Conservation (phyloP, 1,140 invertebrate species). For the Megathymus violae region DNA sequence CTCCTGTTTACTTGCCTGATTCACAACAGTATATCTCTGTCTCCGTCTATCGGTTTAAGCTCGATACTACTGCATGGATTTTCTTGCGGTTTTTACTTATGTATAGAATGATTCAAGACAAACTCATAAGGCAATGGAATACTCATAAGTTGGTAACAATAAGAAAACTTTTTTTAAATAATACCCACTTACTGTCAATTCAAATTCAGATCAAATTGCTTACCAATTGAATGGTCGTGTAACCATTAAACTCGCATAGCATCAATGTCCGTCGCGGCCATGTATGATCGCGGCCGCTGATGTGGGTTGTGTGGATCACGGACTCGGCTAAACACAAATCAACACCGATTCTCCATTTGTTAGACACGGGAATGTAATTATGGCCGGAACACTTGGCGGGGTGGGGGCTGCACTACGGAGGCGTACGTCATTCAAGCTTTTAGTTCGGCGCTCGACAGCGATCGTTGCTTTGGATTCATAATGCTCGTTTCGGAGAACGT, state of each 20-base stretch:
- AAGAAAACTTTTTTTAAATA: too few species aligned
- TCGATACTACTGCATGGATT: too few species aligned
- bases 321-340: slow-evolving; percentile 79
- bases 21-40: too few species aligned
- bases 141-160: too few species aligned
- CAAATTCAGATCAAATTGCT: too few species aligned
- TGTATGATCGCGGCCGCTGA: slow-evolving; percentile 35
- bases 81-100: too few species aligned
- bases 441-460: slow-evolving; percentile 72
- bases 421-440: slow-evolving; percentile 77
- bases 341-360: slow-evolving; percentile 84
- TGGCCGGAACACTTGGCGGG: slow-evolving; percentile 77
- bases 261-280: slow-evolving; percentile 4
- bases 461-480: slow-evolving; percentile 70
- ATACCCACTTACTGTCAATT: too few species aligned
- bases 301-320: slow-evolving; percentile 58
- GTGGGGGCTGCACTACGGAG: slow-evolving; percentile 52
- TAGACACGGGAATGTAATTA: slow-evolving; percentile 84
- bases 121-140: too few species aligned
- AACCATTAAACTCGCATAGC: background rate
- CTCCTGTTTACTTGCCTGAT: too few species aligned
- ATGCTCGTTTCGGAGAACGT: slow-evolving; percentile 33
- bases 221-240: too few species aligned
- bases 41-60: too few species aligned
- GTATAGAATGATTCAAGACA: too few species aligned